Evolutionary conservation across 1,140 invertebrate genomes (phyloP), one percentile per base, ranked within the genome.

Genomic region (Orchestia grillus): DNA sequence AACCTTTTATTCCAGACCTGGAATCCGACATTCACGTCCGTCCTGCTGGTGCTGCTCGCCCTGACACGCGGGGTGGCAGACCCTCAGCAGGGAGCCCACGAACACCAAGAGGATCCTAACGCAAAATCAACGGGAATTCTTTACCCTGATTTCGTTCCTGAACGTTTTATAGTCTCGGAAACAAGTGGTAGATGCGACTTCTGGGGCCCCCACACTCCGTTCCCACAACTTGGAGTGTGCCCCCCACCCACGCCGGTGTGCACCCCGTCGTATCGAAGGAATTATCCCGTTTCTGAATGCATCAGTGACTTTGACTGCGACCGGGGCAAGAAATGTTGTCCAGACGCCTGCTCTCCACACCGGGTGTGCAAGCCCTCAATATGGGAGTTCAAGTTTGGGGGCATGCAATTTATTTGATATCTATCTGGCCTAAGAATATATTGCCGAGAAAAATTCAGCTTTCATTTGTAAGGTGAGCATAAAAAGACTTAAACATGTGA

Each of bases 231-330:
- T 40, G 92, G 92, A 0, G 43, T 45, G 43, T 94, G 92, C 40
- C 92, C 92, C 19, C 43, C 92, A 44, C 41, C 40, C 8, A 94
- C 44, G 44, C 16, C 92, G 6, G 6, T 36, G 3, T 94, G 92
- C 47, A 44, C 92, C 43, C 0, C 4, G 44, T 47, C 11, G 8
- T 44, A 94, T 44, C 0, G 16, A 0, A 44, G 36, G 6, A 40
- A 11, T 47, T 0, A 8, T n/a, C 43, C 44, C 47, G 0, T 4
- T 3, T 6, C 28, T 8, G 11, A 0, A 0, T 94, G 92, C 44
- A n/a, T 3, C 92, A n/a, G 44, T n/a, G 92, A 94, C 92, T 94
- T 45, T 44, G 43, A 94, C 41, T 94, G 92, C 44, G 44, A 47
- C 40, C 4, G 1, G 11, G 36, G 11, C 43, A 3, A 45, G 44